phyloP scores from a whole-genome alignment of 2,797 vertebrate species.

The Dicrostonyx torquatus region DNA sequence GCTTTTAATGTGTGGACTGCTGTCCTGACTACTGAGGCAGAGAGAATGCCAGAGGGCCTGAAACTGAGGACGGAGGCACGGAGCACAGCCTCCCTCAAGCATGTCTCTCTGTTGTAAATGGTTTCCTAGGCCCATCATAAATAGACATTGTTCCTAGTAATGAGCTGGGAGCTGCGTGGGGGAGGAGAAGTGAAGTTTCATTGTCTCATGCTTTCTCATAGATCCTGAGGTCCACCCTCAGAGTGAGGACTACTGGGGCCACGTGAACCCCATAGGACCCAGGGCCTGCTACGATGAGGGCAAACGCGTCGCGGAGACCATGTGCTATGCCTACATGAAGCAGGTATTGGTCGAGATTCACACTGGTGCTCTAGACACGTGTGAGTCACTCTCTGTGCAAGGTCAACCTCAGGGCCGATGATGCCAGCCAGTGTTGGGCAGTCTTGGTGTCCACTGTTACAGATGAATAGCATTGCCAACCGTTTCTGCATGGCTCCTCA shows the following conservation, averaged over 20 bases:
- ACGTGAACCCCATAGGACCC: constrained; percentile 98
- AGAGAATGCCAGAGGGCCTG: accelerated
- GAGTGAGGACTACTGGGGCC: constrained; percentile 98
- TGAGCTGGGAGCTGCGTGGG: neutral
- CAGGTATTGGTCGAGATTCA: constrained; percentile 88
- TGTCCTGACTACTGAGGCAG: neutral
- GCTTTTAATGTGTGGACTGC: neutral
- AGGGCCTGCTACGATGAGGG: constrained; percentile 98
- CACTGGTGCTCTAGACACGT: accelerated
- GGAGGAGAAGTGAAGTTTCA: neutral
- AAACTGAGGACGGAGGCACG: too few species aligned
- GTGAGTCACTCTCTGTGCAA: neutral
- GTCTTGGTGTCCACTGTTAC: neutral
- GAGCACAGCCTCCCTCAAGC: too few species aligned
- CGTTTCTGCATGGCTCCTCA: neutral
- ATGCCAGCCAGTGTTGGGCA: too few species aligned
- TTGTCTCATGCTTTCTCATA: constrained; percentile 50
- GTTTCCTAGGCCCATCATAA: neutral
- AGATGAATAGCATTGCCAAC: neutral
- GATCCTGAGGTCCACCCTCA: constrained; percentile 99
- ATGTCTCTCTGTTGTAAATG: neutral
- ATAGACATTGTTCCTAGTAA: neutral
- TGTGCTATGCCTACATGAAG: constrained; percentile 99
- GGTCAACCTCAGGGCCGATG: accelerated
- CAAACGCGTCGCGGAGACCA: constrained; percentile 98